These are phyloP conservation scores for Polyommatus icarus DNA, from an alignment of 2,888 invertebrate species.

Conservation along the genomic window DNA sequence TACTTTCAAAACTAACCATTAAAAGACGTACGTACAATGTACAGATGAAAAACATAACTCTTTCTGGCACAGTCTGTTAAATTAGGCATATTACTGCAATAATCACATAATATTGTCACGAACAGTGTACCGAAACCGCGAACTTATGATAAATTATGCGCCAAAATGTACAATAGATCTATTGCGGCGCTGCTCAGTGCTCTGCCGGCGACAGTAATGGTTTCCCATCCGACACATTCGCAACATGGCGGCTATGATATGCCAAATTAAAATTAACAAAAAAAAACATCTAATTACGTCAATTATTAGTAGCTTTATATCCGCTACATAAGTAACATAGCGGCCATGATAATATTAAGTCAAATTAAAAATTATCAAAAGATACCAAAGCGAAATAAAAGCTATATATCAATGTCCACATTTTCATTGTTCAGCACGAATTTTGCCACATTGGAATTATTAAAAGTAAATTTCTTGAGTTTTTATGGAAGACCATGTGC, in stretches of 20 bases:
- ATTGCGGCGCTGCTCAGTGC: neutral
- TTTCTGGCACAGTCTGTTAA: neutral
- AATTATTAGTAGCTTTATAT: no score
- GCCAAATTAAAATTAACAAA: neutral
- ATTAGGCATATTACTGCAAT: neutral
- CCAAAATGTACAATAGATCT: conserved; percentile 10
- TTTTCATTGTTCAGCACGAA: no score
- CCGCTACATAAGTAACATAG: no score
- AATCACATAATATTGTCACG: conserved; percentile 13
- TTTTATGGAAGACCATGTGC: no score
- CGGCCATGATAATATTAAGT: no score
- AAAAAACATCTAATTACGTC: no score
- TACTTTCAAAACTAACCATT: no score
- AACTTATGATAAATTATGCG: conserved; percentile 15
- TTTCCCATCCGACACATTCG: neutral
- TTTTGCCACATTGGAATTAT: no score
- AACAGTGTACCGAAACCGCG: neutral
- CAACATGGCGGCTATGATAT: neutral
- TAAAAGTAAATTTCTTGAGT: no score
- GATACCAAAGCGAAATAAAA: no score
- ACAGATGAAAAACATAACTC: neutral
- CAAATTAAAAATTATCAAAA: no score
- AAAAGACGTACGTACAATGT: neutral
- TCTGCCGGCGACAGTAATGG: conserved; percentile 8
- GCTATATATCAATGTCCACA: no score